Evolutionary conservation across 1,140 invertebrate genomes (phyloP).

Genomic region (Ceratosolen solmsi): DNA sequence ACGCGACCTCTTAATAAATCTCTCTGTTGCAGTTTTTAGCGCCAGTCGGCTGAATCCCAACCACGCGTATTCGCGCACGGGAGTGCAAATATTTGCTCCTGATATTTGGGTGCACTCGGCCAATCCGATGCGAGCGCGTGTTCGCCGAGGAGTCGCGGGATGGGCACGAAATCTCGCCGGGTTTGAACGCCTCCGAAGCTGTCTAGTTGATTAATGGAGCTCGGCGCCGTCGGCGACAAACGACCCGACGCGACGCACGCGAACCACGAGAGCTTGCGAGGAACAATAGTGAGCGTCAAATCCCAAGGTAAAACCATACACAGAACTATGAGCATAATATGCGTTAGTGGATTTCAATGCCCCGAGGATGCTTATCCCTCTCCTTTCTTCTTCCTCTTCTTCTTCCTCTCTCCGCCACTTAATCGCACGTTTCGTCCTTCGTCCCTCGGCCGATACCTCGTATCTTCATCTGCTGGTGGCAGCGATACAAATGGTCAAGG

Average conservation of each 20-base stretch:
- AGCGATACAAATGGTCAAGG: conserved; percentile 21
- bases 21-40: too few relatives aligned
- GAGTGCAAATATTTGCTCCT: background rate
- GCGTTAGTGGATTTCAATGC: background rate
- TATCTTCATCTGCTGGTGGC: too few relatives aligned
- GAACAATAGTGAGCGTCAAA: conserved; percentile 16
- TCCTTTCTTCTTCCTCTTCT: too few relatives aligned
- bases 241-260: background rate
- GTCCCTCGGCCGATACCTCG: too few relatives aligned
- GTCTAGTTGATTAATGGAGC: conserved; percentile 40
- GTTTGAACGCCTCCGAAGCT: background rate
- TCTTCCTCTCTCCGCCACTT: too few relatives aligned
- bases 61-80: background rate
- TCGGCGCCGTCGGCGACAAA: conserved; percentile 12
- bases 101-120: background rate
- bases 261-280: background rate
- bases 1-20: too few relatives aligned
- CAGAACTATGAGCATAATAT: background rate
- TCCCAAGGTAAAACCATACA: conserved; percentile 16
- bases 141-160: background rate
- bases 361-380: background rate
- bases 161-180: background rate
- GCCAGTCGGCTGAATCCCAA: too few relatives aligned
- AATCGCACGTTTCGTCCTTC: too few relatives aligned
- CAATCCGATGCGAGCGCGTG: background rate